Base-by-base conservation (phyloP, 1,140 invertebrate species). In the Drosophila busckii region DNA sequence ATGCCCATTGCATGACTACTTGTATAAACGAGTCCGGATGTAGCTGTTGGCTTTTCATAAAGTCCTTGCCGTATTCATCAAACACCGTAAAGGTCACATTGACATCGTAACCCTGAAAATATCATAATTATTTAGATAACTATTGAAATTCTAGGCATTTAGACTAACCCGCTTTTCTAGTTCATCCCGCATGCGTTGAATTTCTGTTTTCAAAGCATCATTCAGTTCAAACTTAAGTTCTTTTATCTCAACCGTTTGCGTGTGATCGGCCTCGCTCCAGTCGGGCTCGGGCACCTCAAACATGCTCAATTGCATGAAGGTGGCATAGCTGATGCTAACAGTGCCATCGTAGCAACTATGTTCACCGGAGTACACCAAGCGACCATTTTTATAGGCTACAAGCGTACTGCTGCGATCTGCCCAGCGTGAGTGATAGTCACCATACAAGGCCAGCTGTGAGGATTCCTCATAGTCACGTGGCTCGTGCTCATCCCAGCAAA, bases 11-110 rank as follows among this genome's bases (percentile, higher is more conserved):
- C 37, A 93, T 71, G 1, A 90, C 88, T 59, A 93, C 88, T 86
- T 93, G 93, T 9, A 92, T 87, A 80, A 90, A 91, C 2, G 91
- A 89, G 78, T 92, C 92, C 7, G 92, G 92, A 71, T 92, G 91
- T 19, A 91, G 53, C 22, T 88, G 86, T 15, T 87, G 68, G 2
- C 29, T 64, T 42, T 88, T 89, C 31, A 92, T 86, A 35, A 88
- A 89, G 4, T 87, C 78, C 65, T 90, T 91, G 10, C 91, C 91
- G 84, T 89, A 92, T 3, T 85, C 80, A 26, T 70, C 75, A 59
- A 90, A 92, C 0, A 70, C 50, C 4, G 78, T 60, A 31, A 80
- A 76, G 0, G 76, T 70, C 10, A 84, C 67, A 9, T 88, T 86
- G 23, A 89, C 69, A 56, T 89, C 87, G 8, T 70, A 66, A 38